phyloP scores from a whole-genome alignment of 2,797 vertebrate species.

The Orientallactaga sibirica region DNA sequence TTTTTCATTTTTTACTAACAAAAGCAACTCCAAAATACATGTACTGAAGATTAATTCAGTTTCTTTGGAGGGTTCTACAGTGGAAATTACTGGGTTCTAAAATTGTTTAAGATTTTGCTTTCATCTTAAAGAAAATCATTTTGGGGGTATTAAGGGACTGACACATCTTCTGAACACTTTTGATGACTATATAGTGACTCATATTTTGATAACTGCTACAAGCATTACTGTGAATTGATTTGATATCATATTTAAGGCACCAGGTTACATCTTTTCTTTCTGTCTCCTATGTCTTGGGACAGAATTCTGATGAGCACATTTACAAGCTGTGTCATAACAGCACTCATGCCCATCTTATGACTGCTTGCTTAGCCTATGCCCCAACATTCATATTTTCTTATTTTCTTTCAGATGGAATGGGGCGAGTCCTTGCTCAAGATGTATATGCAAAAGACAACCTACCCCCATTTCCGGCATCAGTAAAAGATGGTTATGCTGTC shows the following conservation, averaged over 20 bases:
- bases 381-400: conserved; percentile 36
- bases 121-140: conserved; percentile 65
- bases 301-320: background rate
- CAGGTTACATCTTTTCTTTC: conserved; percentile 51
- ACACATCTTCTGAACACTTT: conserved; percentile 39
- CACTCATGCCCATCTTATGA: background rate
- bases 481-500: conserved; percentile 99
- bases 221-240: conserved; percentile 46
- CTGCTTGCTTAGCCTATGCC: conserved; percentile 18
- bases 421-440: conserved; percentile 98
- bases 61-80: conserved; percentile 50
- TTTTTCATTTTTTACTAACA: conserved; percentile 61
- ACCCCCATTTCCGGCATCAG: conserved; percentile 98
- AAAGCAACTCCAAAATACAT: conserved; percentile 58
- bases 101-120: conserved; percentile 57
- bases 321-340: conserved; percentile 50
- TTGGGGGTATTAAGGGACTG: conserved; percentile 45
- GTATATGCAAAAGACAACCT: conserved; percentile 99
- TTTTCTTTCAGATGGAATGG: conserved; percentile 94
- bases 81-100: conserved; percentile 30
- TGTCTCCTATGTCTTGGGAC: background rate
- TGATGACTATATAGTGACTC: conserved; percentile 57
- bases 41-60: conserved; percentile 26
- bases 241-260: conserved; percentile 59
- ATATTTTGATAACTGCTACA: conserved; percentile 48